Evolutionary conservation across 92 coral and sea anemone species (phyloP).

Genomic region (Actinernus sp.): DNA sequence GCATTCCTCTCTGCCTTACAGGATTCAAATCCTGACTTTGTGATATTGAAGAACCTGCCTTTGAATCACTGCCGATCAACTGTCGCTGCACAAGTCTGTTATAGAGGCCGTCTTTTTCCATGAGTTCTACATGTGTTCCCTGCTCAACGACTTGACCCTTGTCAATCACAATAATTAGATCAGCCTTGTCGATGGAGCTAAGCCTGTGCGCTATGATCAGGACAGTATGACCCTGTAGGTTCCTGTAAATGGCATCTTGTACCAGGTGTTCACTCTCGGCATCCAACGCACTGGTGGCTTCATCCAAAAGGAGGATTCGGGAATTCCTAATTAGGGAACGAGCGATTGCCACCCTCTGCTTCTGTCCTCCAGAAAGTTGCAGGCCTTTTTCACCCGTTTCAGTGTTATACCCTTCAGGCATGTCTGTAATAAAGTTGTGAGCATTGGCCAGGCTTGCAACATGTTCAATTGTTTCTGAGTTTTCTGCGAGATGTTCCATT

Average conservation of each 20-base stretch:
- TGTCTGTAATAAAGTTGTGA: constrained; percentile 72
- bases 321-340: constrained; percentile 87
- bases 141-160: constrained; percentile 84
- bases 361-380: constrained; percentile 98
- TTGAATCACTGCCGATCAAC: constrained; percentile 59
- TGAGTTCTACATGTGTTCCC: constrained; percentile 85
- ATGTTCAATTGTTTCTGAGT: constrained; percentile 54
- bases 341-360: constrained; percentile 96
- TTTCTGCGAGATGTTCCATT: constrained; percentile 13
- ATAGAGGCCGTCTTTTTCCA: constrained; percentile 75
- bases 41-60: background rate
- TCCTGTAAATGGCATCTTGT: constrained; percentile 93
- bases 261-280: constrained; percentile 95
- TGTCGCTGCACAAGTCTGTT: constrained; percentile 90
- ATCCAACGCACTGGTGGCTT: constrained; percentile 97
- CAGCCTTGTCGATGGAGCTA: constrained; percentile 94
- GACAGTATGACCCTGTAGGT: constrained; percentile 80
- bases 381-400: constrained; percentile 97
- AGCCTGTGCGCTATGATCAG: constrained; percentile 91
- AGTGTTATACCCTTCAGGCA: constrained; percentile 90
- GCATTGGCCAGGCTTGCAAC: constrained; percentile 92
- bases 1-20: constrained; percentile 20
- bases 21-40: no score
- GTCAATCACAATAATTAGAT: constrained; percentile 85
- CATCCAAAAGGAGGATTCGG: constrained; percentile 86